Conservation (phyloP, 2,888 invertebrate genomes). For the Scaptomyza polygonia region DNA sequence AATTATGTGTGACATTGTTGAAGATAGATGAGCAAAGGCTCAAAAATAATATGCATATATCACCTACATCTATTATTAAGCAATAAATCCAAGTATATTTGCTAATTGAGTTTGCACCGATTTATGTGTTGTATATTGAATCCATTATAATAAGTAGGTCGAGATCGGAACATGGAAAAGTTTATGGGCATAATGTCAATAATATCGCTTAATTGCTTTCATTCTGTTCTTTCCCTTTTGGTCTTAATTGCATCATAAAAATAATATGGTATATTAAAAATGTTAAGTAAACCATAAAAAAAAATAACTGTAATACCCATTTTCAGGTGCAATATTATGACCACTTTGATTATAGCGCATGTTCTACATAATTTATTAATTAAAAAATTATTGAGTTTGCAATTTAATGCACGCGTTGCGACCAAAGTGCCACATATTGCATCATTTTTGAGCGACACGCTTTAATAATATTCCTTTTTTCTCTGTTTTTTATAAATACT, state of each 20-base stretch:
- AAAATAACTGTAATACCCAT: not conserved
- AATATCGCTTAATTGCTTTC: not conserved
- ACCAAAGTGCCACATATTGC: constrained; percentile 63
- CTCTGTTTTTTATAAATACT: constrained; percentile 14
- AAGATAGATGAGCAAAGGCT: constrained; percentile 1
- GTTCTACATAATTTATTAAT: constrained; percentile 56
- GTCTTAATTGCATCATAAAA: not conserved
- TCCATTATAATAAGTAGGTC: constrained; percentile 27
- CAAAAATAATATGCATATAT: constrained; percentile 16
- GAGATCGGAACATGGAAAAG: not conserved
- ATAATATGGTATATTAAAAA: constrained; percentile 1
- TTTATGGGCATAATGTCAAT: not conserved
- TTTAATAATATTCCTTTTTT: constrained; percentile 6
- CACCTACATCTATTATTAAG: not conserved
- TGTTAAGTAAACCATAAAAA: not conserved
- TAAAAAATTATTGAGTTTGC: constrained; percentile 44
- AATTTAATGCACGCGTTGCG: constrained; percentile 50
- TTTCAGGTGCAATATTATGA: constrained; percentile 19
- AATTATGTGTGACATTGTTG: constrained; percentile 19
- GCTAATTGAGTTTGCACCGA: constrained; percentile 11
- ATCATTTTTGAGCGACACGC: constrained; percentile 42
- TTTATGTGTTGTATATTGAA: constrained; percentile 36
- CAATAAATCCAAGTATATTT: constrained; percentile 1
- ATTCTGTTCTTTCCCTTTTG: not conserved
- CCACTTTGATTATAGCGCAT: constrained; percentile 25